phyloP scores from a whole-genome alignment of 2,888 invertebrate genomes.

The Heliconius charithonia region DNA sequence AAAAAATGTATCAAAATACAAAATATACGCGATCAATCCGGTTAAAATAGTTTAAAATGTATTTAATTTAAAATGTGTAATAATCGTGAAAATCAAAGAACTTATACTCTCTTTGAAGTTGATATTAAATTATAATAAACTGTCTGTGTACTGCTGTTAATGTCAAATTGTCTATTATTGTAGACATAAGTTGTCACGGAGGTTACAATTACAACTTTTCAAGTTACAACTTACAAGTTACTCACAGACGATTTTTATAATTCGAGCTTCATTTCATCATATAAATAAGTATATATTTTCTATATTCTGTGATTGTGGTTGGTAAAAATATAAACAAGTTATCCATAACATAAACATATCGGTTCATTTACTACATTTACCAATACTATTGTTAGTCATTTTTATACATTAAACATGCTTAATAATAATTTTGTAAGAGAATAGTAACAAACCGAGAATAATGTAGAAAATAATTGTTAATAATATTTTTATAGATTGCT shows the following conservation, averaged over 20 bases:
- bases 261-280: not conserved
- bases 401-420: not conserved
- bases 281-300: not conserved
- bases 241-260: not conserved
- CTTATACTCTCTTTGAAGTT: too few species aligned
- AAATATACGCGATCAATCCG: too few species aligned
- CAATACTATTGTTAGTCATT: not conserved
- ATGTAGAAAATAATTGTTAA: not conserved
- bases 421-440: not conserved
- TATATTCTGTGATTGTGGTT: not conserved
- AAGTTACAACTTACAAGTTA: not conserved
- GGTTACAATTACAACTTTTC: not conserved
- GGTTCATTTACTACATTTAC: not conserved
- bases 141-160: not conserved
- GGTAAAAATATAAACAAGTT: too few species aligned
- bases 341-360: not conserved
- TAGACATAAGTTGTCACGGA: not conserved
- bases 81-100: too few species aligned
- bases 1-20: too few species aligned
- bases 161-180: not conserved
- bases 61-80: too few species aligned
- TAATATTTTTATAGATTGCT: constrained; percentile 37
- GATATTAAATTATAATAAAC: too few species aligned
- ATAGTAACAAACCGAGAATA: not conserved
- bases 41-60: too few species aligned